Base-by-base conservation (phyloP, 1,140 invertebrate species). In the Drosophila pallidifrons region DNA sequence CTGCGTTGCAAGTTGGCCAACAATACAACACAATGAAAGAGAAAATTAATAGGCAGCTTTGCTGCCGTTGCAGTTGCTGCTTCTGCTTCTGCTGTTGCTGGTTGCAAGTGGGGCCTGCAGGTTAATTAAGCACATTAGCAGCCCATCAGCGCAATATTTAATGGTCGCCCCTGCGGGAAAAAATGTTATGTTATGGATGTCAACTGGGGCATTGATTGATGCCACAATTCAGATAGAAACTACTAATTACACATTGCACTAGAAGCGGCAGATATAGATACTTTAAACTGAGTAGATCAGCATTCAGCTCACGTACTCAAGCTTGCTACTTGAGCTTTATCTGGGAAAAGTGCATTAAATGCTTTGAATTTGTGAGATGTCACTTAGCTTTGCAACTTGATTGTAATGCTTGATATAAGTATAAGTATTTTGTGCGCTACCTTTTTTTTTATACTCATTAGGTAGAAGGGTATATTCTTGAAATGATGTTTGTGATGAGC, bases 111-210 rank as follows among this genome's bases (percentile, higher is more conserved):
- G 59, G 75, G 66, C 76, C 64, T 74, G 73, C 66, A 66, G 83
- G 69, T 83, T 88, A 87, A 87, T 89, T 87, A 86, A 74, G 77
- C 80, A 73, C 85, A 88, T 87, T 87, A 87, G 75, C 77, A 72
- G 74, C 79, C 73, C 81, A 88, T 88, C 82, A 54, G 69, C 59
- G 59, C 81, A 72, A 74, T 70, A 7, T 81, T 75, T 49, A 52
- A 60, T 69, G 66, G 41, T 32, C 32, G 7, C 38, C 57, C n/a
- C 16, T 47, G 15, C 51, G 10, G 15, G 15, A 20, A 43, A 43
- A 25, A 25, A 25, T 25, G 20, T 32, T 8, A 32, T 58, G 16
- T 16, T 30, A 38, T 35, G n/a, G 8, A 52, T 46, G 63, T 54
- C 68, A 57, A 71, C 20, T 57, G 60, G 43, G 32, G 30, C 57